Conservation (phyloP, 2,797 vertebrate genomes). For the Peromyscus nudipes region DNA sequence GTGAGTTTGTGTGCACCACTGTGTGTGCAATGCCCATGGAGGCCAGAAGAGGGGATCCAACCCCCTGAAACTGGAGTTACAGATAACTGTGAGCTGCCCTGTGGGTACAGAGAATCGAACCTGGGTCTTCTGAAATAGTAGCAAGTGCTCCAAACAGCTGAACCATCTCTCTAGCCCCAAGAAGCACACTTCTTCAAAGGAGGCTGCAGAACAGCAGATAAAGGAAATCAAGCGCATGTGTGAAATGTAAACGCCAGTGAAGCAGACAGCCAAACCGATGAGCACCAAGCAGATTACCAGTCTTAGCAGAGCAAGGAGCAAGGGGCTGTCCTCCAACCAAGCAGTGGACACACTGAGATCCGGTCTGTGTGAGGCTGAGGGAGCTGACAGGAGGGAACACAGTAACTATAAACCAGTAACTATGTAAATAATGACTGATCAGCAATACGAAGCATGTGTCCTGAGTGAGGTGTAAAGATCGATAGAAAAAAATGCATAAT, state of each 20-base stretch:
- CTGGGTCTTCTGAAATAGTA: neutral
- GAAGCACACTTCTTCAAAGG: neutral
- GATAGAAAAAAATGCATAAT: too few species aligned
- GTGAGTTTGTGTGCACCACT: neutral
- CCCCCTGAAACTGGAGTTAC: neutral
- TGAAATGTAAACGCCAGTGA: neutral
- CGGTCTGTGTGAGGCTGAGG: accelerated
- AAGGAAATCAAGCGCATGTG: too few species aligned
- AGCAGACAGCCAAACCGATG: accelerated
- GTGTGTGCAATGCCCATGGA: neutral
- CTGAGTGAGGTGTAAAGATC: neutral
- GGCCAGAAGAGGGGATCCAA: neutral
- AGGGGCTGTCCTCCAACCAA: accelerated
- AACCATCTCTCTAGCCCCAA: neutral
- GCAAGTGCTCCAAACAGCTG: too few species aligned
- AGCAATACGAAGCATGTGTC: neutral
- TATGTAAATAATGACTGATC: neutral
- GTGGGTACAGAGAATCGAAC: neutral
- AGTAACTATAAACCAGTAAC: neutral
- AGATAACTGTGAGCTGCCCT: neutral
- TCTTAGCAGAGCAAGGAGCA: accelerated
- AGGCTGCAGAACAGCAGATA: neutral
- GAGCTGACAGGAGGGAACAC: accelerated
- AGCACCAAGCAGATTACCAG: neutral
- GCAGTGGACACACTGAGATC: accelerated